Base-by-base conservation (phyloP, 2,888 invertebrate species). In the Corbicula japonica region DNA sequence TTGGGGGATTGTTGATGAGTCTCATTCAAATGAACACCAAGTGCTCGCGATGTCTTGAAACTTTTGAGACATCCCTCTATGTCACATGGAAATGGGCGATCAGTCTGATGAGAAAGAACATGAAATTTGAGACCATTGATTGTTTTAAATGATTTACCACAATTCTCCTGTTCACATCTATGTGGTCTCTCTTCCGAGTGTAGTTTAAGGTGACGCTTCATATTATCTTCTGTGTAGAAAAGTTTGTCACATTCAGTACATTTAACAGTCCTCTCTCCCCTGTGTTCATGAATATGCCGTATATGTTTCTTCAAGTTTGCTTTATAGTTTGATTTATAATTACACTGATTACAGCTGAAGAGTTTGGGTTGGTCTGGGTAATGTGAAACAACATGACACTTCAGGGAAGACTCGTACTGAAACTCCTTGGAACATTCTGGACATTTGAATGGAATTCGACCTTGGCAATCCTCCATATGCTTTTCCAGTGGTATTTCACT, bases 401-500 rank as follows among this genome's bases (percentile, higher is more conserved):
- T 88, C 35, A 92, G 76, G 44, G 90, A 89, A 56, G 91, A 92
- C 76, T 91, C 90, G 76, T 92, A 92, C 71, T 91, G 91, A 85
- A 92, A 93, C 72, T 90, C 90, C 75, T 92, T 92, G 62, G 87
- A 85, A 84, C 92, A 93, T 77, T 89, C 87, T 26, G 86, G 85
- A 83, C 93, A 93, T 72, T 85, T 87, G 76, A 90, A 92, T 26
- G 89, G 89, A 69, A 89, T 89, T 56, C 91, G 88, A 8, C 92
- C 91, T 62, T 88, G 86, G 83, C 92, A 92, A 18, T 84, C 84
- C 63, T 87, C 84, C 77, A 91, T 90, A 74, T 92, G 92, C 76
- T 90, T 85, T 73, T 92, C 92, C 44, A 92, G 80, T 21, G 90
- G 83, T 32, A 86, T 73, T 44, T 84, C 80, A 70, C 86, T 88